phyloP scores from a whole-genome alignment of 2,113 vertebrate species.

The Muscicapa adusta region DNA sequence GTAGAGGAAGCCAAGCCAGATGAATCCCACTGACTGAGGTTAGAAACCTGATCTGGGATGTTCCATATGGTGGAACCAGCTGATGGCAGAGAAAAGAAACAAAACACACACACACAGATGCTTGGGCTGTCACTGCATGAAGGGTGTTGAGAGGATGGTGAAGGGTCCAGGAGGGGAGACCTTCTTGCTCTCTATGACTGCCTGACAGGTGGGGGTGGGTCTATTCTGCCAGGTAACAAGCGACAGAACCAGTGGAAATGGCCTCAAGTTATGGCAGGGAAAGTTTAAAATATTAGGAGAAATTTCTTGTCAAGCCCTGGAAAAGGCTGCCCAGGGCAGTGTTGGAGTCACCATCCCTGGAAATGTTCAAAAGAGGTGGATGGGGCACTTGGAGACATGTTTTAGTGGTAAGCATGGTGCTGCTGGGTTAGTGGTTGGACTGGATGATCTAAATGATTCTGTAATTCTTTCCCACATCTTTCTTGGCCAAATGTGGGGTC shows the following conservation, averaged over 20 bases:
- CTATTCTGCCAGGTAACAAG: neutral
- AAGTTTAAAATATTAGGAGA: neutral
- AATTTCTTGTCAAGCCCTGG: neutral
- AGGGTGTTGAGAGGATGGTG: neutral
- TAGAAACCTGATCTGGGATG: neutral
- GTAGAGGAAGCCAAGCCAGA: accelerated
- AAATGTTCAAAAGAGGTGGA: neutral
- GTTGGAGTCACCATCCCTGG: no score
- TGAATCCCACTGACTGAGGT: neutral
- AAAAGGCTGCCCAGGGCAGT: neutral
- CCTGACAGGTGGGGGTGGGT: neutral
- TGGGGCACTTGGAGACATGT: neutral
- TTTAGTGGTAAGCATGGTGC: neutral
- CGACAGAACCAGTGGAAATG: accelerated
- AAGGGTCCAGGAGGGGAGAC: neutral
- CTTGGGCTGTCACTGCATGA: neutral
- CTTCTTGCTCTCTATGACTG: no score
- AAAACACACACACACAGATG: neutral
- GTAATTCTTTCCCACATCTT: neutral
- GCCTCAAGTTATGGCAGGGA: neutral
- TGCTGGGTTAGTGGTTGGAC: neutral
- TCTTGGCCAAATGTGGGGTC: accelerated
- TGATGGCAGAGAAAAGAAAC: neutral
- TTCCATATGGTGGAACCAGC: accelerated
- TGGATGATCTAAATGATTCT: neutral